Conservation (phyloP, 2,888 invertebrate species). For the Subacronicta megacephala region DNA sequence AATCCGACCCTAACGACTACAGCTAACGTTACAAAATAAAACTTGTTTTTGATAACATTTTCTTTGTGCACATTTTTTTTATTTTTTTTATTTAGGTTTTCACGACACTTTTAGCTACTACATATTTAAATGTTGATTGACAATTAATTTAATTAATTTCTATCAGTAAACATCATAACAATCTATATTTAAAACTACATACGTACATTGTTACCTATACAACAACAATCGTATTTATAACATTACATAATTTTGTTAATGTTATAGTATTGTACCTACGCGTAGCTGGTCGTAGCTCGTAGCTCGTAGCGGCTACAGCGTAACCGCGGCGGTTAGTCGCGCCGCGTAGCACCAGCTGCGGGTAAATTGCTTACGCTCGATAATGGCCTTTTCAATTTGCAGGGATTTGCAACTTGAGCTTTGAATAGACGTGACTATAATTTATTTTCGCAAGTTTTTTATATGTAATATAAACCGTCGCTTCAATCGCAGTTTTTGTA, state of each 20-base stretch:
- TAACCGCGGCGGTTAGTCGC: constrained; percentile 59
- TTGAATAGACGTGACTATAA: constrained; percentile 64
- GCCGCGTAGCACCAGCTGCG: constrained; percentile 84
- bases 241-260: not conserved
- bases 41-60: constrained; percentile 3
- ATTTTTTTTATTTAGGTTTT: not conserved
- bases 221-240: not conserved
- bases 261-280: not conserved
- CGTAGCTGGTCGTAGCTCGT: constrained; percentile 37
- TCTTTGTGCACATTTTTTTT: not conserved
- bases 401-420: constrained; percentile 81
- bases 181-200: no score
- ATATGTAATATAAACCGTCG: constrained; percentile 3
- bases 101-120: no score
- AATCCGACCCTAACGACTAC: constrained; percentile 73
- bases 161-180: not conserved
- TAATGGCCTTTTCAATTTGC: constrained; percentile 88
- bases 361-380: constrained; percentile 86
- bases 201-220: no score
- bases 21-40: constrained; percentile 61
- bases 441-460: constrained; percentile 50
- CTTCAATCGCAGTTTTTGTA: no score
- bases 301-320: constrained; percentile 49
- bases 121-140: no score
- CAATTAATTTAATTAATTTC: no score